These are phyloP conservation scores for Ectobius pallidus DNA, from an alignment of 2,888 invertebrate genomes.

Conservation along the genomic window DNA sequence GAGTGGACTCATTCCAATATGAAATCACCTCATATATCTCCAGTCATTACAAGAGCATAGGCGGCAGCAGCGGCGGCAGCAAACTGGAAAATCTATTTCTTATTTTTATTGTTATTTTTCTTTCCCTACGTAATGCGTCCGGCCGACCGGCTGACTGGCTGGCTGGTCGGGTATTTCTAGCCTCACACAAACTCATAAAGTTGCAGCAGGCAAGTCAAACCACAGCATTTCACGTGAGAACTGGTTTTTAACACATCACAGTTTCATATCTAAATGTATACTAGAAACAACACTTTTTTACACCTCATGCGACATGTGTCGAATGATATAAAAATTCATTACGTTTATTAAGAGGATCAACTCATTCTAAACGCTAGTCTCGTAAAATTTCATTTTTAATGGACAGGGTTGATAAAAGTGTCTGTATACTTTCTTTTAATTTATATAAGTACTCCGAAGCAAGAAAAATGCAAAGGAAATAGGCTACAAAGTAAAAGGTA, in stretches of 20 bases:
- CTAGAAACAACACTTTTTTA: conserved; percentile 7
- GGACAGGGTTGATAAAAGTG: too few relatives aligned
- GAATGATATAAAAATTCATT: conserved; percentile 23
- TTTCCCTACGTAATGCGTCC: not conserved
- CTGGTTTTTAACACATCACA: conserved; percentile 23
- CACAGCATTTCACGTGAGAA: conserved; percentile 9
- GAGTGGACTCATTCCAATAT: not conserved
- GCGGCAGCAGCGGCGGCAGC: conserved; percentile 9
- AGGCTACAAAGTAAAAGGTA: too few relatives aligned
- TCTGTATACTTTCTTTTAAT: too few relatives aligned
- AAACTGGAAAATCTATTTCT: conserved; percentile 22
- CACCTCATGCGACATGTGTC: conserved; percentile 16
- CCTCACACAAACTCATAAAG: conserved; percentile 15
- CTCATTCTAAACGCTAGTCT: too few relatives aligned
- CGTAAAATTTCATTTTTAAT: too few relatives aligned
- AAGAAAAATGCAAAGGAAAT: too few relatives aligned
- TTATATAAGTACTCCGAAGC: too few relatives aligned
- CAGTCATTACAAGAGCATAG: conserved; percentile 12
- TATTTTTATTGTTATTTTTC: conserved; percentile 3
- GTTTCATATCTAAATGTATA: conserved; percentile 26
- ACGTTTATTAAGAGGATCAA: not conserved
- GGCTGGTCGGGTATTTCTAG: not conserved
- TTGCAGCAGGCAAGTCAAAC: conserved; percentile 17
- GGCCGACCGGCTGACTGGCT: conserved; percentile 18
- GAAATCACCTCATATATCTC: conserved; percentile 27